Evolutionary conservation across 2,888 invertebrate species (phyloP), one percentile per base, ranked within the genome.

Genomic region (Polia nebulosa): DNA sequence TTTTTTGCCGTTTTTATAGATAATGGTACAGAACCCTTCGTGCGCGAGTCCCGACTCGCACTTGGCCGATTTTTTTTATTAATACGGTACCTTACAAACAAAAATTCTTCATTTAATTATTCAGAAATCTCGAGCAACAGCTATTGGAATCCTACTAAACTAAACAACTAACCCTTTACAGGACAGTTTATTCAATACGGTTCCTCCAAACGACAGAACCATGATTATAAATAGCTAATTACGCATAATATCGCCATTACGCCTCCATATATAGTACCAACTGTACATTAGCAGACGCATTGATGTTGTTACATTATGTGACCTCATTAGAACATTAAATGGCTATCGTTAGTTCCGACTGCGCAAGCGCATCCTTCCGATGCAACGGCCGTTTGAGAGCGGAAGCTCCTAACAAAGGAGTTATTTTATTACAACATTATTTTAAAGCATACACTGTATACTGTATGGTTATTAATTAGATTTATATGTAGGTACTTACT

Each of bases 351-450:
- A 65, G 66, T 78, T 72, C 64, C 69, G 61, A 64, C 78, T 44
- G 11, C 63, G 63, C 78, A 55, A 57, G 63, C 63, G 73, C 76
- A 79, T 79, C 79, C 81, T 81, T 81, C 69, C 75, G 36, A 78
- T 69, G 67, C 70, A 63, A 47, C 63, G 71, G 66, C 75, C 64
- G 44, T 66, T 68, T 56, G 25, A 52, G 58, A 78, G 76, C 76
- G 80, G 81, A 81, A 76, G 65, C 41, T 44, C 61, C 53, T 29
- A 61, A 75, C 22, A 72, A 36, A 6, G 8, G 32, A 61, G 11
- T 61, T 68, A 57, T 73, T 71, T 70, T 65, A 74, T 80, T 71
- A 66, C 57, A 55, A 60, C 5, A 72, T 59, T 72, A 63, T 58
- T 58, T 58, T 47, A n/a, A 53, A 53, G 52, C 22, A 25, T 27